Percentiles rank a stretch among this genome's conserved stretches.
These are phyloP conservation scores for Anguilla pacifica DNA, from an alignment of 2,797 vertebrate species.

Conservation along the genomic window DNA sequence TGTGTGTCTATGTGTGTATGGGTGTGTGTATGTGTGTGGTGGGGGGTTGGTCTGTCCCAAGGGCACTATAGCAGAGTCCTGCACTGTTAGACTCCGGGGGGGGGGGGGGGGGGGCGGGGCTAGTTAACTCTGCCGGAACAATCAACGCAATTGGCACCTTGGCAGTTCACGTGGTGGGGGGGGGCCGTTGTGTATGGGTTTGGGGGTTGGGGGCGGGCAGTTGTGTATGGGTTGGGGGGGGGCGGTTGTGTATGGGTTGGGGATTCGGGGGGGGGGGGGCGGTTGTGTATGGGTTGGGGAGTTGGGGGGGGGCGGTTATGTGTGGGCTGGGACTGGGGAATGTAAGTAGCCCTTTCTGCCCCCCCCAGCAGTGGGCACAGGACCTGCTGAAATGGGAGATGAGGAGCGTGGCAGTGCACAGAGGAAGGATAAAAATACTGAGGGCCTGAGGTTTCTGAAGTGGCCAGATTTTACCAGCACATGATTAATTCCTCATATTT, in stretches of 20 bases:
- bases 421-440: slow-evolving; percentile 72
- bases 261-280: too few relatives aligned
- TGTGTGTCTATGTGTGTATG: neutral
- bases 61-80: neutral
- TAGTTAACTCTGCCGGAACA: neutral
- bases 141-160: neutral
- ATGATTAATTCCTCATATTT: slow-evolving; percentile 77
- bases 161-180: neutral
- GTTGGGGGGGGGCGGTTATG: too few relatives aligned
- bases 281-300: too few relatives aligned
- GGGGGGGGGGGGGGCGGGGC: neutral
- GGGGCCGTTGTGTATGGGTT: neutral
- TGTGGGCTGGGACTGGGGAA: slow-evolving; percentile 21
- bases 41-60: neutral
- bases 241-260: neutral
- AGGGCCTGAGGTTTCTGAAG: slow-evolving; percentile 75
- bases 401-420: slow-evolving; percentile 58
- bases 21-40: too few relatives aligned
- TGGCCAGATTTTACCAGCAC: slow-evolving; percentile 76
- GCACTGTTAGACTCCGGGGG: neutral
- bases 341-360: slow-evolving; percentile 26
- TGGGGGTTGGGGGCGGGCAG: too few relatives aligned
- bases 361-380: slow-evolving; percentile 12
- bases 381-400: slow-evolving; percentile 29
- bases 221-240: too few relatives aligned